Conservation (phyloP, 2,797 vertebrate genomes). For the Acestrorhynchus altus region DNA sequence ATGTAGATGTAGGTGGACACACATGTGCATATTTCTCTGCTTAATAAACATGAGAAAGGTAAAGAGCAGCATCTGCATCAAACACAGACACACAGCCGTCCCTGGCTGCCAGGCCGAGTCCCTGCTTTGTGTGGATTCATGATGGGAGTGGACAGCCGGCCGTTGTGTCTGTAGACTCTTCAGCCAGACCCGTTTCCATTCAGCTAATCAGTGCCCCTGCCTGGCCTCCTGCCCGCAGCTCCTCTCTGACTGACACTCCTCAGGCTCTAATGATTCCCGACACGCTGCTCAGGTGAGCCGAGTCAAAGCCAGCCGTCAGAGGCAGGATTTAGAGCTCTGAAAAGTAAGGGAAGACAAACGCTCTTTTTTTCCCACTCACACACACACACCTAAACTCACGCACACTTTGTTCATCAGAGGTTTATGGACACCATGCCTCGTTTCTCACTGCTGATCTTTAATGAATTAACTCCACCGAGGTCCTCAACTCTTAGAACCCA, state of each 20-base stretch:
- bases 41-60: not conserved
- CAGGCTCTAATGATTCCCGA: slow-evolving; percentile 31
- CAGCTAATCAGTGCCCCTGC: slow-evolving; percentile 40
- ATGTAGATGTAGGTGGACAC: not conserved
- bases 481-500: too few relatives aligned
- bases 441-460: too few relatives aligned
- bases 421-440: not conserved
- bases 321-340: slow-evolving; percentile 16
- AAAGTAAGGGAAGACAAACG: slow-evolving; percentile 29
- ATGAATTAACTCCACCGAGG: too few relatives aligned
- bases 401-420: not conserved
- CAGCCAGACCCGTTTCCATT: slow-evolving; percentile 24
- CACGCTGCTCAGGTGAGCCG: slow-evolving; percentile 17
- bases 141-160: not conserved
- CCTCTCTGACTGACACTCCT: slow-evolving; percentile 40
- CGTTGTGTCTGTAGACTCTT: not conserved
- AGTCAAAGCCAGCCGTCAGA: not conserved
- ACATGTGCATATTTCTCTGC: too few relatives aligned
- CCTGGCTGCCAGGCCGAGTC: not conserved
- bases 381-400: not conserved
- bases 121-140: not conserved
- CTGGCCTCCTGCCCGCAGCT: slow-evolving; percentile 25
- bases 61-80: not conserved
- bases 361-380: slow-evolving; percentile 12
- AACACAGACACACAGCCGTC: not conserved